Evolutionary conservation across 2,888 invertebrate species (phyloP), one percentile per base, ranked within the genome.

Genomic region (Nemurella pictetii): DNA sequence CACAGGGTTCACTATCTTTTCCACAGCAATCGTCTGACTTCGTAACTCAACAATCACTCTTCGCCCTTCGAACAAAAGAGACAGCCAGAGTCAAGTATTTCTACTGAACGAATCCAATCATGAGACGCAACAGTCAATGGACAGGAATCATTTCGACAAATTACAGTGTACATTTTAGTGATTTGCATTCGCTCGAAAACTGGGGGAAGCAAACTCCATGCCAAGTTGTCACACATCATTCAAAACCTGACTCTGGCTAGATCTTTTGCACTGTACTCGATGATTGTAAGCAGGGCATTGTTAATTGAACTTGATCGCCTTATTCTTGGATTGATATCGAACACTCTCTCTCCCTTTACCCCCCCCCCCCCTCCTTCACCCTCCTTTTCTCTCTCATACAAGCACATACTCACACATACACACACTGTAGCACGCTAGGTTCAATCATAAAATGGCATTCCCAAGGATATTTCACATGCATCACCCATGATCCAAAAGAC

Each of bases 11-110:
- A 96, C 96, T 87, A 95, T 94, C 90, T 94, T 94, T 89, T 92
- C 92, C 89, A 94, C 92, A 87, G 91, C 85, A 85, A 83, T 84
- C 74, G 84, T n/a, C 36, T 81, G 83, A 83, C 84, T 85, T 84
- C 72, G 84, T 90, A 86, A 80, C 84, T 85, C 84, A 78, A 86
- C 84, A 83, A 85, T 82, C 90, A 90, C 89, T 90, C 91, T 91
- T 91, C 93, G 94, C 94, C 95, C 95, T 86, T 86, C 73, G 12
- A 94, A 93, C 94, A 94, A 94, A 86, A 86, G 93, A 94, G 94
- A 94, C 93, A 95, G 95, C 96, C 95, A 95, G 95, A 95, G 95
- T 95, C 95, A 94, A 94, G 94, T 72, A 55, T 82, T 82, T 82
- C 55, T 82, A 36, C 30, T 30, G 28, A 78, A 30, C 29, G n/a